These are phyloP conservation scores for Lottia gigantea DNA, from an alignment of 2,888 invertebrate genomes.

Conservation along the genomic window DNA sequence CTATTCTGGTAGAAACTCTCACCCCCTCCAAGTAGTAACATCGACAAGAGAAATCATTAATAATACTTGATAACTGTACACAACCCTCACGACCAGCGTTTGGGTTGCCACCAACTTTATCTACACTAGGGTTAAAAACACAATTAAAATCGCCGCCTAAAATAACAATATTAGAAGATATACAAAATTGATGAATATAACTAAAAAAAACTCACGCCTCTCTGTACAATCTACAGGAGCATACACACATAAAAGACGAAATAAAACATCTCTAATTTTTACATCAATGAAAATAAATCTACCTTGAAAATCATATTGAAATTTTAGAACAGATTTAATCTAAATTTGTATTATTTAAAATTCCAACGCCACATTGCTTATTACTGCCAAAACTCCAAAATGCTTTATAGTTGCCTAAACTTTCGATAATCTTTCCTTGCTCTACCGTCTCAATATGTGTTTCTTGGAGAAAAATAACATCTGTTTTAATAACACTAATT, in stretches of 20 bases:
- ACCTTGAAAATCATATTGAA: conserved; percentile 9
- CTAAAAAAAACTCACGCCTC: background rate
- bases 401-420: background rate
- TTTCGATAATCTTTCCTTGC: background rate
- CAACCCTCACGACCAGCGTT: background rate
- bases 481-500: background rate
- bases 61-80: background rate
- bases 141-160: conserved; percentile 19
- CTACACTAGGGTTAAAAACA: background rate
- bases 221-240: conserved; percentile 5
- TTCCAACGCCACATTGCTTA: background rate
- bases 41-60: conserved; percentile 7
- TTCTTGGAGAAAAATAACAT: conserved; percentile 12
- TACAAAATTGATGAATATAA: background rate
- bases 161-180: background rate
- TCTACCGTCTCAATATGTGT: conserved; percentile 12
- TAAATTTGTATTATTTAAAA: background rate
- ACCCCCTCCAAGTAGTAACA: background rate
- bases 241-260: conserved; percentile 10
- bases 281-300: conserved; percentile 1
- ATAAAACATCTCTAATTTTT: background rate
- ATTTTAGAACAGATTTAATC: background rate
- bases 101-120: conserved; percentile 13
- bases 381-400: conserved; percentile 14
- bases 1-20: no score